Percentiles rank a stretch among this genome's conserved stretches.
These are phyloP conservation scores for Okapia johnstoni DNA, from an alignment of 2,113 vertebrate species.

Conservation along the genomic window DNA sequence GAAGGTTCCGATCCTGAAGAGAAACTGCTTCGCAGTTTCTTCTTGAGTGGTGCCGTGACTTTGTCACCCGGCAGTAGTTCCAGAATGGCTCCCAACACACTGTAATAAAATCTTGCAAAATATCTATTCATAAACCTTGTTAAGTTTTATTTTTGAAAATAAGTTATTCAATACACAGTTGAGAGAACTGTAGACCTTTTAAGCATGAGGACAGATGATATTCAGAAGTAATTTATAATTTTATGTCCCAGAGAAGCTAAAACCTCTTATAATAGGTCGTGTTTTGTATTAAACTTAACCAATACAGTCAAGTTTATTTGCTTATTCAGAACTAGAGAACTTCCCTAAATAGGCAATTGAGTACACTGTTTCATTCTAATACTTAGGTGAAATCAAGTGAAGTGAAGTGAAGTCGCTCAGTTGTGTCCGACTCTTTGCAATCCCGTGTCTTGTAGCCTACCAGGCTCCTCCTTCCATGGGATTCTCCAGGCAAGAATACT, in stretches of 20 bases:
- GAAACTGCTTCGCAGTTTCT: too few relatives aligned
- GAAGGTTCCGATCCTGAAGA: too few relatives aligned
- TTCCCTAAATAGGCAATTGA: not conserved
- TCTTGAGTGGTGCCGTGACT: too few relatives aligned
- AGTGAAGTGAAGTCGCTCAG: not conserved
- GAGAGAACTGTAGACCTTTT: not conserved
- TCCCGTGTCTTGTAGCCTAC: not conserved
- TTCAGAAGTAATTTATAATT: not conserved
- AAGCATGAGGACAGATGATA: not conserved
- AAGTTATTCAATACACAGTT: not conserved
- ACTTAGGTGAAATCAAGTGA: not conserved
- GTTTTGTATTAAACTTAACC: not conserved
- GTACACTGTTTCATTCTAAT: not conserved
- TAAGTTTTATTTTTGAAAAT: not conserved
- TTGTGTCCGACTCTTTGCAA: rapidly evolving
- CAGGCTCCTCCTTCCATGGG: not conserved
- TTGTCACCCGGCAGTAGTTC: too few relatives aligned
- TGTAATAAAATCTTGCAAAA: not conserved
- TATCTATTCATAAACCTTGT: not conserved
- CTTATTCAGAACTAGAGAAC: not conserved
- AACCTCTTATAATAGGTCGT: not conserved
- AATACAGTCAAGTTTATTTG: not conserved
- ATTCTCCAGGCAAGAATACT: not conserved
- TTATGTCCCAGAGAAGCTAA: not conserved
- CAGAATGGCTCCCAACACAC: not conserved